Conservation (phyloP, 2,113 vertebrate genomes). For the Lagenorhynchus albirostris region DNA sequence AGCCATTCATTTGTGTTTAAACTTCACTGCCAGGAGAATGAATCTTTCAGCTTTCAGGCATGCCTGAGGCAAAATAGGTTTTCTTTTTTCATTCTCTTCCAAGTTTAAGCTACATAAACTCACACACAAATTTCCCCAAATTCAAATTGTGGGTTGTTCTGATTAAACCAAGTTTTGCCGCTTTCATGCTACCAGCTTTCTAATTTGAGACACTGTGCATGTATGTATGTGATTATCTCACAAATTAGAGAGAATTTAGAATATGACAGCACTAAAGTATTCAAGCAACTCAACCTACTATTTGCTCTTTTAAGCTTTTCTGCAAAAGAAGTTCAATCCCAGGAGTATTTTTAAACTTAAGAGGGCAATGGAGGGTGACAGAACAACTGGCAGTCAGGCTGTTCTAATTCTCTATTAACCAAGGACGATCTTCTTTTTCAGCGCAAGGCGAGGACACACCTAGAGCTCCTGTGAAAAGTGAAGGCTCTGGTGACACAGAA, state of each 20-base stretch:
- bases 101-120: constrained; percentile 31
- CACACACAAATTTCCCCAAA: constrained; percentile 40
- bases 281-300: neutral
- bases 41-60: constrained; percentile 57
- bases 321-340: constrained; percentile 34
- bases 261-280: neutral
- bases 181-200: constrained; percentile 36
- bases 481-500: constrained; percentile 63
- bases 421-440: neutral
- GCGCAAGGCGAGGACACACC: constrained; percentile 59
- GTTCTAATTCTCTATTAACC: constrained; percentile 56
- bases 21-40: constrained; percentile 26
- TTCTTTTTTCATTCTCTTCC: neutral
- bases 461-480: constrained; percentile 62
- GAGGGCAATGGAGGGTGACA: neutral
- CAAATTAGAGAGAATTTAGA: constrained; percentile 35
- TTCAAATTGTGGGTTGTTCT: constrained; percentile 59
- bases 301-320: constrained; percentile 28
- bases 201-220: constrained; percentile 41
- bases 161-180: constrained; percentile 35
- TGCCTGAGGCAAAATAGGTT: constrained; percentile 57
- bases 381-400: neutral
- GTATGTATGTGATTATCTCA: constrained; percentile 21
- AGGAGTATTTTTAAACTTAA: constrained; percentile 54
- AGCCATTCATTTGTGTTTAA: neutral